Evolutionary conservation across 1,140 invertebrate genomes (phyloP).

Genomic region (Drosophila nannoptera): DNA sequence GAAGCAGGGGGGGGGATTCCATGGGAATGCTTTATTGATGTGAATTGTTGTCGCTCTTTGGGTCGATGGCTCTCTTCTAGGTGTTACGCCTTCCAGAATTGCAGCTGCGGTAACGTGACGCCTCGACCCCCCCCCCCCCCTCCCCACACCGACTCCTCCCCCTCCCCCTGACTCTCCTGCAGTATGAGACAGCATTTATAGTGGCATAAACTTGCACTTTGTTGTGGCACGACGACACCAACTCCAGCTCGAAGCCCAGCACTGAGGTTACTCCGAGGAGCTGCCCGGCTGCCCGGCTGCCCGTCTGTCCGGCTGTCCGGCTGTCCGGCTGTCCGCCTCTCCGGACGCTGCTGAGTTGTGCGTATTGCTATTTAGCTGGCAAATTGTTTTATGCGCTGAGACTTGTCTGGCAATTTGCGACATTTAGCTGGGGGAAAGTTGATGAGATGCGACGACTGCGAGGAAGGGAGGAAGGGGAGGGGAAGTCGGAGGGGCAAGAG

Average conservation of each 20-base stretch:
- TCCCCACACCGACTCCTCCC: too few species aligned
- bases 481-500: not conserved
- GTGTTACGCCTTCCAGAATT: slow-evolving; percentile 44
- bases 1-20: too few species aligned
- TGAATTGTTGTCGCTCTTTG: slow-evolving; percentile 59
- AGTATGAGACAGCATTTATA: slow-evolving; percentile 56
- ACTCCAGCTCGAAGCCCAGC: slow-evolving; percentile 30
- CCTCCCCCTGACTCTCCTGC: not conserved
- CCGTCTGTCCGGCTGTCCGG: too few species aligned
- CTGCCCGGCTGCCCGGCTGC: too few species aligned
- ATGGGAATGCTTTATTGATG: slow-evolving; percentile 58
- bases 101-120: slow-evolving; percentile 14
- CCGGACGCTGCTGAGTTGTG: slow-evolving; percentile 51
- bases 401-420: slow-evolving; percentile 65
- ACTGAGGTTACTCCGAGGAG: slow-evolving; percentile 3
- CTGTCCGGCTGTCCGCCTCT: too few species aligned
- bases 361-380: slow-evolving; percentile 66
- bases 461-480: not conserved
- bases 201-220: slow-evolving; percentile 75
- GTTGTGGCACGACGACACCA: slow-evolving; percentile 58
- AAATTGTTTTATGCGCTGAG: slow-evolving; percentile 68
- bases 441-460: not conserved
- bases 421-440: slow-evolving; percentile 15
- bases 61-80: slow-evolving; percentile 47
- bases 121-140: too few species aligned